Evolutionary conservation across 2,113 vertebrate species (phyloP).

Genomic region (Girardinichthys multiradiatus): DNA sequence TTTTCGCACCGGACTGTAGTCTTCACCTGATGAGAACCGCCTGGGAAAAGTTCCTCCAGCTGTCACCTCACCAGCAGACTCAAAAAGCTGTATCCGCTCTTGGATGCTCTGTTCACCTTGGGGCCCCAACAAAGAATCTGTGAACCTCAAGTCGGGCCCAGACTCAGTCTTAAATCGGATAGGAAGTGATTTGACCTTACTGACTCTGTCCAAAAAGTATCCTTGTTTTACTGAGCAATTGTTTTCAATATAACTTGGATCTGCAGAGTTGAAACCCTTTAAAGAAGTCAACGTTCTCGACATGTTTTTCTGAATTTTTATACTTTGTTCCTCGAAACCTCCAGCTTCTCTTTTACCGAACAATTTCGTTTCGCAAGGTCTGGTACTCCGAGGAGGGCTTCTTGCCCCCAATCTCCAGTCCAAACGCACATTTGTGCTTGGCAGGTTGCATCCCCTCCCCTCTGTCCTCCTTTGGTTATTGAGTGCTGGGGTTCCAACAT

Average conservation of each 20-base stretch:
- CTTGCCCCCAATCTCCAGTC: constrained; percentile 51
- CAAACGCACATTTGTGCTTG: constrained; percentile 72
- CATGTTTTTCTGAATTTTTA: background rate
- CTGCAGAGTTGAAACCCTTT: constrained; percentile 19
- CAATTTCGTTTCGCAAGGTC: background rate
- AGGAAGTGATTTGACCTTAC: constrained; percentile 64
- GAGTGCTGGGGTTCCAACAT: constrained; percentile 21
- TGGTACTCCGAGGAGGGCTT: constrained; percentile 7
- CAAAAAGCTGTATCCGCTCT: constrained; percentile 74
- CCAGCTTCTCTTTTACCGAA: constrained; percentile 17
- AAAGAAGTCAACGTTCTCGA: constrained; percentile 26
- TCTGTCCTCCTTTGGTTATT: constrained; percentile 52
- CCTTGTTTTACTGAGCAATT: constrained; percentile 9
- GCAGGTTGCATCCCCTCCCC: constrained; percentile 27
- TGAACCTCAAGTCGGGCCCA: constrained; percentile 3
- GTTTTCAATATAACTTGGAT: constrained; percentile 7
- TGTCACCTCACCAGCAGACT: constrained; percentile 28
- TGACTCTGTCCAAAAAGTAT: constrained; percentile 19
- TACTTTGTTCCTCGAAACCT: constrained; percentile 33
- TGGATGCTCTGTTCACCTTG: constrained; percentile 69
- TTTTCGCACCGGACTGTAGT: constrained; percentile 14
- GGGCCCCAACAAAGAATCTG: constrained; percentile 33
- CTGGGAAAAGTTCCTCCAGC: constrained; percentile 64
- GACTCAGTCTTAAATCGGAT: constrained; percentile 51
- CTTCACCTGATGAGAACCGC: constrained; percentile 35